Conservation (phyloP, 2,113 vertebrate species). For the Orthonyx spaldingii region DNA sequence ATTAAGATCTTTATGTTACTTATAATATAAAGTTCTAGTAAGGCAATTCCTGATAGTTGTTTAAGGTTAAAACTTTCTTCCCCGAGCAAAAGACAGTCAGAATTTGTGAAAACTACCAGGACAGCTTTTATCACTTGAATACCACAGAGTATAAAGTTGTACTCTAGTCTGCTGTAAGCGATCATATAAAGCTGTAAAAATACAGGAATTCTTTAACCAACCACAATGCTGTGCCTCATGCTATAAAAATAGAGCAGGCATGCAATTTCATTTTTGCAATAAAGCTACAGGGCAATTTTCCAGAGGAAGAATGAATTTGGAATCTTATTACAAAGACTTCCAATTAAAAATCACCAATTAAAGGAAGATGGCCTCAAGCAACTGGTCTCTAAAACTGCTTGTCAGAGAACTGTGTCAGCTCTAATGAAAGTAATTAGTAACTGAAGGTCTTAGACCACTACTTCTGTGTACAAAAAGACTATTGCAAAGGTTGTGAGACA, state of each 20-base stretch:
- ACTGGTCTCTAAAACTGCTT: neutral
- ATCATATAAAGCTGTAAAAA: conserved; percentile 44
- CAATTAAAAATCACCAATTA: conserved; percentile 46
- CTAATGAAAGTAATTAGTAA: conserved; percentile 28
- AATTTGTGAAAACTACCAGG: neutral
- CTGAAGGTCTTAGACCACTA: neutral
- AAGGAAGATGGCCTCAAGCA: conserved; percentile 11
- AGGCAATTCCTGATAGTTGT: neutral
- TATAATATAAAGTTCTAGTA: neutral
- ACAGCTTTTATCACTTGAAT: neutral
- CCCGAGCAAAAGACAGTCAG: neutral
- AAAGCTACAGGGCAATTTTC: conserved; percentile 15
- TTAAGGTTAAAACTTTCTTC: neutral
- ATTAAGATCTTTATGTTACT: neutral
- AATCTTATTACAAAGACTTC: conserved; percentile 23
- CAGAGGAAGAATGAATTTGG: conserved; percentile 18
- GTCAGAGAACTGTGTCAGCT: neutral
- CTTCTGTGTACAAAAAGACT: neutral
- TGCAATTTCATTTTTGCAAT: neutral
- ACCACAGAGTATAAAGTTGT: neutral
- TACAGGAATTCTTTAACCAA: neutral
- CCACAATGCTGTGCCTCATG: neutral
- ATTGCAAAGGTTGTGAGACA: neutral
- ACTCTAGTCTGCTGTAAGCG: neutral
- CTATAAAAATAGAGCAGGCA: conserved; percentile 33